A percentile compares a stretch with the other conserved stretches of the same genome.
phyloP scores from a whole-genome alignment of 1,140 invertebrate genomes.

The Wiebesia pumilae region DNA sequence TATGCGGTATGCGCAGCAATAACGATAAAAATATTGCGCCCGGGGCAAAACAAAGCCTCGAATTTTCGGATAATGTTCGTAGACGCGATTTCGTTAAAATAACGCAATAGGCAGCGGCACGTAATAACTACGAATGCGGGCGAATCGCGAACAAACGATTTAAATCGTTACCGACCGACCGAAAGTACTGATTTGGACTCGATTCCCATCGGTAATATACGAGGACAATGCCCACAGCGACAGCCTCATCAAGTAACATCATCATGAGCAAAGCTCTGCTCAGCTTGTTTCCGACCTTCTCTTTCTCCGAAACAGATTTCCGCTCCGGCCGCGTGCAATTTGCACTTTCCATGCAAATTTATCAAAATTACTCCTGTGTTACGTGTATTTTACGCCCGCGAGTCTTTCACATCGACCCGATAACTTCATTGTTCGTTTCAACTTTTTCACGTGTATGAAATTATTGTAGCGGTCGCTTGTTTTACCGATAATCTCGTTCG shows the following conservation, averaged over 20 bases:
- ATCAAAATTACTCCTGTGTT: background rate
- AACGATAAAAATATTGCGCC: background rate
- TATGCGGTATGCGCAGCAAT: no score
- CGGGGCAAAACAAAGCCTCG: background rate
- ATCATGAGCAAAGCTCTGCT: constrained; percentile 65
- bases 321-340: constrained; percentile 9
- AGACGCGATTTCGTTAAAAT: constrained; percentile 6
- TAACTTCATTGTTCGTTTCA: constrained; percentile 49
- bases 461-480: constrained; percentile 51
- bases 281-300: constrained; percentile 54
- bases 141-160: constrained; percentile 54
- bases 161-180: constrained; percentile 63
- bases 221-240: constrained; percentile 64
- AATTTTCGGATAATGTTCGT: background rate
- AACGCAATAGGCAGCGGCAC: background rate
- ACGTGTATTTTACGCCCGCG: constrained; percentile 2
- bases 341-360: constrained; percentile 48
- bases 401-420: constrained; percentile 14
- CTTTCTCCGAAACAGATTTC: constrained; percentile 2
- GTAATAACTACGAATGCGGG: no score
- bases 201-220: constrained; percentile 63
- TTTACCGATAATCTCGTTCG: constrained; percentile 29
- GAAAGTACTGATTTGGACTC: constrained; percentile 59
- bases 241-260: constrained; percentile 70
- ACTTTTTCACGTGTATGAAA: constrained; percentile 44